phyloP scores from a whole-genome alignment of 1,140 invertebrate genomes.

The Temnothorax longispinosus region DNA sequence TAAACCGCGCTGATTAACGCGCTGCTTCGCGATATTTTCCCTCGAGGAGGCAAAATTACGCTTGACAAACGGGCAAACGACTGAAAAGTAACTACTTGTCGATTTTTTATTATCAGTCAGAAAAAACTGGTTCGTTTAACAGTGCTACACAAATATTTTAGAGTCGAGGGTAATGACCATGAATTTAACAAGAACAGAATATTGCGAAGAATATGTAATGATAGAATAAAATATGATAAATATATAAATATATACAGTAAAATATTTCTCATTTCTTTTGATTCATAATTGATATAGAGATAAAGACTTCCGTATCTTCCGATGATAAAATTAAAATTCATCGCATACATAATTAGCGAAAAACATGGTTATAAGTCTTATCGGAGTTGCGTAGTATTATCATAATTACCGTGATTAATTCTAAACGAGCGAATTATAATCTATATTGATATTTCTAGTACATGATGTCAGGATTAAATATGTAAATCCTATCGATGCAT shows the following conservation, averaged over 20 bases:
- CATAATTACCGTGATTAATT: neutral
- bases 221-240: neutral
- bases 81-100: neutral
- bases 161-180: neutral
- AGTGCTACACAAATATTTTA: neutral
- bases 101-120: neutral
- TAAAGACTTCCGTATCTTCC: neutral
- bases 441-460: neutral
- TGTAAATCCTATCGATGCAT: neutral
- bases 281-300: neutral
- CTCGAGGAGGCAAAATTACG: neutral
- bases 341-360: neutral
- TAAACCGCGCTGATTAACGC: slow-evolving; percentile 19
- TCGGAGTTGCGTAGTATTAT: neutral
- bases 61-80: neutral
- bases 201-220: neutral
- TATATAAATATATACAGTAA: neutral
- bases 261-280: neutral
- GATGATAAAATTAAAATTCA: slow-evolving; percentile 10
- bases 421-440: neutral
- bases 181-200: neutral
- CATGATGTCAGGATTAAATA: neutral
- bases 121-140: slow-evolving; percentile 4
- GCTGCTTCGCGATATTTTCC: slow-evolving; percentile 9
- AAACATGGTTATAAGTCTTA: neutral